Conservation (phyloP, 2,888 invertebrate species). For the Clepsis dumicolana region DNA sequence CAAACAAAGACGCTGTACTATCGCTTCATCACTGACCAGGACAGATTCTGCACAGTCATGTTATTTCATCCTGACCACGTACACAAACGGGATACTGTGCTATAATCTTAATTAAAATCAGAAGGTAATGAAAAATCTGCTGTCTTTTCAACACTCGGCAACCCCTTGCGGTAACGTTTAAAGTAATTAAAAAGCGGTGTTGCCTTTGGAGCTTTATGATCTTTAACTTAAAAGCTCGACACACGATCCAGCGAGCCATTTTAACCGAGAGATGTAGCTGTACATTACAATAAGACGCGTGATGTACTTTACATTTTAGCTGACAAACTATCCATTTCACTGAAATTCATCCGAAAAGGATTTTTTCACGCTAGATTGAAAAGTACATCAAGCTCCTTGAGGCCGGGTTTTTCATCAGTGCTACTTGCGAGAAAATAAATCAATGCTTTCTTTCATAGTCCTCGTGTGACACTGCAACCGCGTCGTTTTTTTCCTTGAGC, state of each 20-base stretch:
- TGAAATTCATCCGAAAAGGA: too few species aligned
- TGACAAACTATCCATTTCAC: not conserved
- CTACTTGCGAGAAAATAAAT: too few species aligned
- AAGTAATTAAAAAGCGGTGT: slow-evolving; percentile 26
- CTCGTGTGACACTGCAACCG: too few species aligned
- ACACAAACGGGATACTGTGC: slow-evolving; percentile 34
- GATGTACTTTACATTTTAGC: not conserved
- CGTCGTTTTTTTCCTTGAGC: not conserved
- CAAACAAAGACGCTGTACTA: slow-evolving; percentile 26
- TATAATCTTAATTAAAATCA: slow-evolving; percentile 37
- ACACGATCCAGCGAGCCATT: slow-evolving; percentile 1
- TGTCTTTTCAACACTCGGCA: slow-evolving; percentile 25
- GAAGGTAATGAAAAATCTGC: slow-evolving; percentile 36
- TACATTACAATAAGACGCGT: not conserved
- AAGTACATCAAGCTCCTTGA: too few species aligned
- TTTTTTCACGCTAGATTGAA: too few species aligned
- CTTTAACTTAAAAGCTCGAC: slow-evolving; percentile 28
- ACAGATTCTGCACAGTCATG: slow-evolving; percentile 35
- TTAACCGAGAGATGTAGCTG: not conserved
- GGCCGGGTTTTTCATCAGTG: too few species aligned
- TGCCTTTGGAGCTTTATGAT: not conserved
- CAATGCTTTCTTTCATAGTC: too few species aligned
- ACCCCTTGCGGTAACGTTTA: slow-evolving; percentile 33
- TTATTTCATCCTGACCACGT: slow-evolving; percentile 6
- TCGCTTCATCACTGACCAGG: slow-evolving; percentile 38